phyloP scores from a whole-genome alignment of 1,140 invertebrate species.

The Pseudoatta argentina region DNA sequence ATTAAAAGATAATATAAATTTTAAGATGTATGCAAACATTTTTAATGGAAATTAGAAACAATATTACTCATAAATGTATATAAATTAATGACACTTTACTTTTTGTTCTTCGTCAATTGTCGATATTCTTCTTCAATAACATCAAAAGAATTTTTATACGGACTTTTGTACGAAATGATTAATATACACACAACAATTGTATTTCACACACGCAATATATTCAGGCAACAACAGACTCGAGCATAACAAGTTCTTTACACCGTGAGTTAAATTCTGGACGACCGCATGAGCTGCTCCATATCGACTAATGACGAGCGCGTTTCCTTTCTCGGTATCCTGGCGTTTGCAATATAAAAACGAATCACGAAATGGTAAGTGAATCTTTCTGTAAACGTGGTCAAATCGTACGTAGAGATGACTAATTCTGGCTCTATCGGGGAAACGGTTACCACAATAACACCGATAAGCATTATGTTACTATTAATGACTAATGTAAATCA shows the following conservation, averaged over 20 bases:
- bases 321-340: slow-evolving; percentile 72
- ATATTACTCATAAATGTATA: not conserved
- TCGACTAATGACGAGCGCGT: slow-evolving; percentile 66
- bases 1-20: not conserved
- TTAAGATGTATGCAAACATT: not conserved
- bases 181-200: not conserved
- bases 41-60: not conserved
- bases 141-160: not conserved
- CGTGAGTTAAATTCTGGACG: slow-evolving; percentile 39
- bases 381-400: slow-evolving; percentile 60
- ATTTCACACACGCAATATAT: not conserved
- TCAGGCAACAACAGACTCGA: not conserved
- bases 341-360: slow-evolving; percentile 62
- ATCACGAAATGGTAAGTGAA: slow-evolving; percentile 55
- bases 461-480: slow-evolving; percentile 60
- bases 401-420: slow-evolving; percentile 69
- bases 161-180: not conserved
- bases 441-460: slow-evolving; percentile 48
- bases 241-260: slow-evolving; percentile 5
- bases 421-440: slow-evolving; percentile 68
- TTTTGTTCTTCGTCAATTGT: slow-evolving; percentile 5
- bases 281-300: slow-evolving; percentile 46
- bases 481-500: slow-evolving; percentile 52
- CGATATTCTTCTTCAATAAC: not conserved
- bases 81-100: slow-evolving; percentile 1